Conservation (phyloP, 2,113 vertebrate genomes). For the Cichladusa arquata region DNA sequence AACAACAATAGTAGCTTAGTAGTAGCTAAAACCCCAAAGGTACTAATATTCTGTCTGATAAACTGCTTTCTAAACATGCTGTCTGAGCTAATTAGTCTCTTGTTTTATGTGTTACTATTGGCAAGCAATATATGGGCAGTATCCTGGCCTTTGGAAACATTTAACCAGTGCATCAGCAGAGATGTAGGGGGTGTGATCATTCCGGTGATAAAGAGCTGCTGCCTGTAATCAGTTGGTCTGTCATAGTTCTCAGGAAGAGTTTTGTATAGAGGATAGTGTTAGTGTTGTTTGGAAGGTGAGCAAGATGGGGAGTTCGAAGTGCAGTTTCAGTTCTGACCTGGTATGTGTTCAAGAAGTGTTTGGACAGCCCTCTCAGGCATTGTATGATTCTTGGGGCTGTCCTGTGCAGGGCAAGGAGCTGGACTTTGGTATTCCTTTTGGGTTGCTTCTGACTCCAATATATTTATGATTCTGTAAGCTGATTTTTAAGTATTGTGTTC, state of each 20-base stretch:
- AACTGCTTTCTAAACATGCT: background rate
- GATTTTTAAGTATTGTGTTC: background rate
- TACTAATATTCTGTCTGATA: background rate
- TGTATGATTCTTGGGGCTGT: background rate
- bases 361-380: background rate
- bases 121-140: background rate
- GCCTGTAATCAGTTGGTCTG: background rate
- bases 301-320: background rate
- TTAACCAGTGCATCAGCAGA: background rate
- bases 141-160: background rate
- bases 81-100: background rate
- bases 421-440: background rate
- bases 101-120: background rate
- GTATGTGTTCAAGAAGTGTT: background rate
- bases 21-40: background rate
- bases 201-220: background rate
- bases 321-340: background rate
- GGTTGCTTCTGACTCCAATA: background rate
- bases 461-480: background rate
- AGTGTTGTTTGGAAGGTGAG: background rate
- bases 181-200: background rate
- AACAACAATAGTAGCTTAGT: background rate
- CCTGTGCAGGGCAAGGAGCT: background rate
- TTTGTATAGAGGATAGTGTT: background rate
- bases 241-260: background rate